A percentile compares a stretch with the other conserved stretches of the same genome.
Evolutionary conservation across 2,888 invertebrate genomes (phyloP).

Genomic region (Chesias legatella): DNA sequence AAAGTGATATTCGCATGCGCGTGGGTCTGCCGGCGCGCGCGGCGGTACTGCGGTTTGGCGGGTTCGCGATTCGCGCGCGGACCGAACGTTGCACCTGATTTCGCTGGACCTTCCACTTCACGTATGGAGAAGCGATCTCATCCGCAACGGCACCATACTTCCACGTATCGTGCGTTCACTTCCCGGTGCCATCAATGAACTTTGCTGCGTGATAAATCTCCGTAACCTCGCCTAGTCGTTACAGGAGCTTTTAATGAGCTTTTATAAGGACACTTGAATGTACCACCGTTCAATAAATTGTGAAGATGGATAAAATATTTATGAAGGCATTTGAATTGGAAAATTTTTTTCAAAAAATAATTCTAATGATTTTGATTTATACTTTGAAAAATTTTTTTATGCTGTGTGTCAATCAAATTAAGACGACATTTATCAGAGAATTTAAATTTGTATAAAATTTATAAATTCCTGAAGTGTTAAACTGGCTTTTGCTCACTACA

Average conservation of each 20-base stretch:
- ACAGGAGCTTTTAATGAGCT: conserved; percentile 4
- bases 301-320: no score
- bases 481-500: background rate
- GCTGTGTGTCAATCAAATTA: no score
- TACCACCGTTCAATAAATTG: no score
- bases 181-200: conserved; percentile 21
- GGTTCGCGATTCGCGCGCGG: conserved; percentile 30
- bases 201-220: conserved; percentile 2
- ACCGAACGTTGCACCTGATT: conserved; percentile 68
- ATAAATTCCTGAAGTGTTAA: background rate
- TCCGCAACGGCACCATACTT: conserved; percentile 17
- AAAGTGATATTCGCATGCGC: conserved; percentile 66
- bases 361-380: no score
- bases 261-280: background rate
- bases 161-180: conserved; percentile 30
- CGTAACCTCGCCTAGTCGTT: conserved; percentile 1
- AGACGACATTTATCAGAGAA: no score
- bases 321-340: no score
- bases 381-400: no score
- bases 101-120: conserved; percentile 39
- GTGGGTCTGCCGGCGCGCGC: conserved; percentile 69
- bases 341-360: no score
- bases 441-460: no score
- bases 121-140: conserved; percentile 29
- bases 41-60: conserved; percentile 52